Percentiles rank a stretch among this genome's conserved stretches.
Conservation (phyloP, 1,140 invertebrate genomes). For the Teleopsis dalmanni region DNA sequence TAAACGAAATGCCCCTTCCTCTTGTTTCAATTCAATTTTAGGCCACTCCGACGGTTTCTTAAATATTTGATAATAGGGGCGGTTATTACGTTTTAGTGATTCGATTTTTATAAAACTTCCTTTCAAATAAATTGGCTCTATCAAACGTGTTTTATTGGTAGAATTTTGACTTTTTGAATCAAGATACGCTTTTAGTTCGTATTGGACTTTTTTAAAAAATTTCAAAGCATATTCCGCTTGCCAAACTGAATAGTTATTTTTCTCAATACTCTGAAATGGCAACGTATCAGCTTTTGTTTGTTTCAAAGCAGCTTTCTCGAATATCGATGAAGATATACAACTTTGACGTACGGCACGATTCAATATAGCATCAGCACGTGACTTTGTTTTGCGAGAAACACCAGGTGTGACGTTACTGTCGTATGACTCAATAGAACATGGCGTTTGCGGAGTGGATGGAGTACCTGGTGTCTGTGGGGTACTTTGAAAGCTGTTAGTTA, state of each 20-base stretch:
- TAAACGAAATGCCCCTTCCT: constrained; percentile 38
- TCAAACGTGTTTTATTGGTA: too few relatives aligned
- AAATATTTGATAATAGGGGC: constrained; percentile 40
- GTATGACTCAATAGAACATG: constrained; percentile 7
- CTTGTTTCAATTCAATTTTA: constrained; percentile 33
- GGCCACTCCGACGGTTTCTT: constrained; percentile 40
- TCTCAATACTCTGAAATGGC: too few relatives aligned
- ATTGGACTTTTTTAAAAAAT: constrained; percentile 35
- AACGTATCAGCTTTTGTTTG: background rate
- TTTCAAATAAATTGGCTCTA: constrained; percentile 32
- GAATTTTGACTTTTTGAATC: constrained; percentile 13
- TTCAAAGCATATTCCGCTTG: constrained; percentile 48
- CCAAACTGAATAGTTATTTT: constrained; percentile 45
- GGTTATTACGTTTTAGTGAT: constrained; percentile 32
- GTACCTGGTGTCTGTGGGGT: constrained; percentile 19
- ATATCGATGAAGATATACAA: too few relatives aligned
- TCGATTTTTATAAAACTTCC: constrained; percentile 37
- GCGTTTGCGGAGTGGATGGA: constrained; percentile 23
- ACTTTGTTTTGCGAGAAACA: constrained; percentile 42
- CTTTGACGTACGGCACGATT: constrained; percentile 48
- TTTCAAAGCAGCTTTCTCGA: background rate
- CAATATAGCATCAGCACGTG: constrained; percentile 62
- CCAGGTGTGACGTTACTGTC: constrained; percentile 9
- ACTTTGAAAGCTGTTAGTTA: constrained; percentile 14
- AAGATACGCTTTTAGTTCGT: constrained; percentile 30